Percentiles rank a stretch among this genome's conserved stretches.
These are phyloP conservation scores for Fopius arisanus DNA, from an alignment of 1,140 invertebrate species.

Conservation along the genomic window DNA sequence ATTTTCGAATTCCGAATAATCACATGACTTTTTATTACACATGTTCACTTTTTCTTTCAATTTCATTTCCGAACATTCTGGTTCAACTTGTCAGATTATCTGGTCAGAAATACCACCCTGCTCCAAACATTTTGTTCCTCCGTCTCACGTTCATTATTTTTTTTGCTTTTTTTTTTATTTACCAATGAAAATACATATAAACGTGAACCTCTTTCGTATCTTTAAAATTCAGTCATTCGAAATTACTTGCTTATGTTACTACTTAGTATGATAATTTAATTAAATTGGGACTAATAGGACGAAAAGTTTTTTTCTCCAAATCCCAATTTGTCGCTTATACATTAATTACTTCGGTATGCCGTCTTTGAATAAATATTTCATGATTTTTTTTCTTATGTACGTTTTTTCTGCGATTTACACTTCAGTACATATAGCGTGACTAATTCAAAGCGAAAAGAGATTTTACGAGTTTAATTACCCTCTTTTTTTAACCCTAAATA, in stretches of 20 bases:
- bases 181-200: conserved; percentile 21
- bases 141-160: not conserved
- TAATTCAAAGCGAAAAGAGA: conserved; percentile 28
- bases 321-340: conserved; percentile 41
- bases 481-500: not conserved
- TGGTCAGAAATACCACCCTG: conserved; percentile 36
- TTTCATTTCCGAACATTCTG: conserved; percentile 11
- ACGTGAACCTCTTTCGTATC: conserved; percentile 12
- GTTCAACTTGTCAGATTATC: conserved; percentile 37
- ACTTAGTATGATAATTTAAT: conserved; percentile 15
- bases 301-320: conserved; percentile 34
- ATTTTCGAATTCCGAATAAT: conserved; percentile 10
- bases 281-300: not conserved
- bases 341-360: conserved; percentile 44
- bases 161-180: conserved; percentile 22
- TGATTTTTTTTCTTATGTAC: conserved; percentile 7
- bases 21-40: conserved; percentile 9
- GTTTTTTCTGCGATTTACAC: conserved; percentile 12
- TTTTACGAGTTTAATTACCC: not conserved
- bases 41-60: not conserved
- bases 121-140: conserved; percentile 24
- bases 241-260: conserved; percentile 23
- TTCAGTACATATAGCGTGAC: conserved; percentile 21
- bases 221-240: conserved; percentile 27
- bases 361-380: conserved; percentile 49